Evolutionary conservation across 2,113 vertebrate species (phyloP).

Genomic region (Myotis davidii): DNA sequence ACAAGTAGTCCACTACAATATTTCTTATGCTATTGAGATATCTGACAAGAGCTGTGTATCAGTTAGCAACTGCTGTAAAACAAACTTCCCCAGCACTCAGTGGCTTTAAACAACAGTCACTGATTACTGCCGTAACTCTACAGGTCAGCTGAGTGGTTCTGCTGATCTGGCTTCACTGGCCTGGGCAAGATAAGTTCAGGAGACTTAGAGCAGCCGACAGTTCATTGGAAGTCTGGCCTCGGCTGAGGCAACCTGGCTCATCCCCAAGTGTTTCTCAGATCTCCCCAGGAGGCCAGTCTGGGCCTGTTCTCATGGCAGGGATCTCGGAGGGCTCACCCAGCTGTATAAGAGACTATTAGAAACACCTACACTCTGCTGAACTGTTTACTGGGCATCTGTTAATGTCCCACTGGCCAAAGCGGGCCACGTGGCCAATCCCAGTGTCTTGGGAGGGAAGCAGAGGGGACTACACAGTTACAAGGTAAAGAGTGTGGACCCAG

Average conservation of each 20-base stretch:
- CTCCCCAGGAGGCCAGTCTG: background rate
- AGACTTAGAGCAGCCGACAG: background rate
- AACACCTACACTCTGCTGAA: background rate
- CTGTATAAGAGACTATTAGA: background rate
- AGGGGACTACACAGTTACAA: background rate
- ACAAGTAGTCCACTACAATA: background rate
- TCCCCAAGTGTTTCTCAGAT: background rate
- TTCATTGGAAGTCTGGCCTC: background rate
- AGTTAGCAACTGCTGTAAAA: background rate
- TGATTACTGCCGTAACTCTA: background rate
- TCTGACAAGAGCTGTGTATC: background rate
- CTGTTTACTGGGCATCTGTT: background rate
- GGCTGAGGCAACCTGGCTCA: background rate
- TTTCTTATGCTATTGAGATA: background rate
- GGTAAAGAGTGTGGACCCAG: background rate
- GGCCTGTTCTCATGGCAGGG: background rate
- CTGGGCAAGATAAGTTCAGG: background rate
- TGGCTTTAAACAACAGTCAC: background rate
- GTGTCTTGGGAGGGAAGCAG: background rate
- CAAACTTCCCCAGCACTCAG: background rate
- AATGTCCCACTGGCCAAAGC: background rate
- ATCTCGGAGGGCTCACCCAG: background rate
- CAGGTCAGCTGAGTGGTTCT: background rate
- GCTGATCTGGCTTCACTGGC: background rate
- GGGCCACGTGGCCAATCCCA: background rate